phyloP scores from a whole-genome alignment of 2,888 invertebrate species.

The Trichopria drosophilae region DNA sequence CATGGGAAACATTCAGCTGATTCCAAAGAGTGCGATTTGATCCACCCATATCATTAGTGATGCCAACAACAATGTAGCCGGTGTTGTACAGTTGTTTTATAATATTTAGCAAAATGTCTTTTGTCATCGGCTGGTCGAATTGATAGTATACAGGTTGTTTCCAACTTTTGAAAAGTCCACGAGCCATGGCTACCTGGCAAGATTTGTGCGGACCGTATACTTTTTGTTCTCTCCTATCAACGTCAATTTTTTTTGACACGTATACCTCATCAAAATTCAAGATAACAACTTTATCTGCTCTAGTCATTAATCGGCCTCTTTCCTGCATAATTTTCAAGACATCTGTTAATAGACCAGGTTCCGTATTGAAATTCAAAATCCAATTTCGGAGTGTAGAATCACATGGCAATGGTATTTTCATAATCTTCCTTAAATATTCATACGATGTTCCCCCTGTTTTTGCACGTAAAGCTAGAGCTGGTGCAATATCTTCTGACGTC shows the following conservation, averaged over 20 bases:
- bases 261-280: slow-evolving; percentile 28
- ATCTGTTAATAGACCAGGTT: slow-evolving; percentile 22
- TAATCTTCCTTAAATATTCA: no score
- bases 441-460: no score
- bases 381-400: slow-evolving; percentile 26
- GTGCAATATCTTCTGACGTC: no score
- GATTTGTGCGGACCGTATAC: slow-evolving; percentile 21
- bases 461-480: no score
- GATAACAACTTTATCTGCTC: slow-evolving; percentile 26
- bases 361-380: slow-evolving; percentile 17
- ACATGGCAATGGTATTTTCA: slow-evolving; percentile 29
- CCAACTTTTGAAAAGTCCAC: slow-evolving; percentile 31
- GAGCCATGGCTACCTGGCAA: slow-evolving; percentile 22
- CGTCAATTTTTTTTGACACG: slow-evolving; percentile 17
- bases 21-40: neutral
- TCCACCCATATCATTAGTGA: slow-evolving; percentile 21
- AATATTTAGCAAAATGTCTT: slow-evolving; percentile 25
- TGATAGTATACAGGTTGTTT: slow-evolving; percentile 34
- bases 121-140: slow-evolving; percentile 24
- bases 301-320: slow-evolving; percentile 18
- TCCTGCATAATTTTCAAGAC: slow-evolving; percentile 25
- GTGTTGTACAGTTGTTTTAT: slow-evolving; percentile 24
- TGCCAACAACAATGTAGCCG: slow-evolving; percentile 30
- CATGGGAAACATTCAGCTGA: slow-evolving; percentile 11
- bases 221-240: slow-evolving; percentile 17